Percentiles rank a stretch among this genome's conserved stretches.
These are phyloP conservation scores for Tetragnatha montana DNA, from an alignment of 2,888 invertebrate species.

Conservation along the genomic window DNA sequence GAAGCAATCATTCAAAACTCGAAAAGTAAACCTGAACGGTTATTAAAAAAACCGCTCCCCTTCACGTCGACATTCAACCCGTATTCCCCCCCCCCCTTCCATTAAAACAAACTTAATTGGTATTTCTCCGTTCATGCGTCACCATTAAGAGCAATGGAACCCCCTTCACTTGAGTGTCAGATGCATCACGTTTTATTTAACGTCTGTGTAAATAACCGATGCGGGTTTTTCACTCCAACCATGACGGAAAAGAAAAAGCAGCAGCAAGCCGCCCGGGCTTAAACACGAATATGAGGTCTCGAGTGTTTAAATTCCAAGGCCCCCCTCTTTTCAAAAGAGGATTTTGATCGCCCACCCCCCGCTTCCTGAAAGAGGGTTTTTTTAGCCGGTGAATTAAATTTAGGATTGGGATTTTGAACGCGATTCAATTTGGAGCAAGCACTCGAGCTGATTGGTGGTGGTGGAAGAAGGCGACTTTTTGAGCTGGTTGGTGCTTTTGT, in stretches of 20 bases:
- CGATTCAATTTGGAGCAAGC: constrained; percentile 14
- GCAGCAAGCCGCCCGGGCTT: not conserved
- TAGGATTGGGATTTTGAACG: constrained; percentile 10
- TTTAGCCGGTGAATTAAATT: not conserved
- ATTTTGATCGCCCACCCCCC: no score
- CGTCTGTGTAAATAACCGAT: not conserved
- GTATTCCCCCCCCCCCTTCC: no score
- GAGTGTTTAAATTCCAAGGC: not conserved
- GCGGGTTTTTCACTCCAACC: not conserved
- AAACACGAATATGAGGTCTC: not conserved
- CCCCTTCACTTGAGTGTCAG: not conserved
- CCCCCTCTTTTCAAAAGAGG: not conserved
- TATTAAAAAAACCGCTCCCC: not conserved
- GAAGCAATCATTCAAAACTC: not conserved
- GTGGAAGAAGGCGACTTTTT: not conserved
- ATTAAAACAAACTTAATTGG: not conserved
- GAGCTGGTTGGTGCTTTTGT: not conserved
- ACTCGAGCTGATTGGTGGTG: not conserved
- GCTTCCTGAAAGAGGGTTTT: not conserved
- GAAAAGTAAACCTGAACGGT: not conserved
- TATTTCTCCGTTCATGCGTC: not conserved
- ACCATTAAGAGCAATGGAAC: not conserved
- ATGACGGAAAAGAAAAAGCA: not conserved
- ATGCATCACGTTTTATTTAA: not conserved
- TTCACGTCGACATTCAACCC: not conserved